Conservation (phyloP, 2,797 vertebrate genomes). For the Microctenopoma steveboyesi region DNA sequence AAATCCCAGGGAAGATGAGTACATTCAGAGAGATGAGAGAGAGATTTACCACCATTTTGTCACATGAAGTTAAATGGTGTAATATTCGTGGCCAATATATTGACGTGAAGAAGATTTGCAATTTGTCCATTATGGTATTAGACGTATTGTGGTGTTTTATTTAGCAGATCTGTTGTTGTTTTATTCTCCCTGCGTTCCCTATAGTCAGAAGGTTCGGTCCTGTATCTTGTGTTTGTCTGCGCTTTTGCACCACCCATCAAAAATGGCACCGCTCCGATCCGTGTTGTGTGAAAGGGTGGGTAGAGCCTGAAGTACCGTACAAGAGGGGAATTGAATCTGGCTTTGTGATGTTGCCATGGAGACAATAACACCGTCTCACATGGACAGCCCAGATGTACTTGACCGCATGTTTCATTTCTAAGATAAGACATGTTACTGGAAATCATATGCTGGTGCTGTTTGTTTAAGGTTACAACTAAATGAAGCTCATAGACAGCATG, state of each 20-base stretch:
- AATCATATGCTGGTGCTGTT: neutral
- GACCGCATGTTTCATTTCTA: constrained; percentile 31
- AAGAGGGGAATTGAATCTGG: constrained; percentile 7
- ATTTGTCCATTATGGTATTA: too few relatives aligned
- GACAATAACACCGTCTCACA: constrained; percentile 17
- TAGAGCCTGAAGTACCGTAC: constrained; percentile 1
- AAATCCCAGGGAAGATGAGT: too few relatives aligned
- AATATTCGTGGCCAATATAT: too few relatives aligned
- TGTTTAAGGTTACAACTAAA: neutral
- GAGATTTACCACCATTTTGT: too few relatives aligned
- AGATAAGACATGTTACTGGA: constrained; percentile 13
- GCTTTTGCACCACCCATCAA: neutral
- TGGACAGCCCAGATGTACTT: constrained; percentile 35
- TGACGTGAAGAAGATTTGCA: too few relatives aligned
- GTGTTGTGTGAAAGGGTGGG: neutral
- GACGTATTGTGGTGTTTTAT: too few relatives aligned
- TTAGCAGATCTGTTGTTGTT: too few relatives aligned
- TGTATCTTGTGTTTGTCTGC: neutral
- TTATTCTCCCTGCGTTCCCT: too few relatives aligned
- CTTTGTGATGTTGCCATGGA: constrained; percentile 43
- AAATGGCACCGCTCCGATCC: neutral
- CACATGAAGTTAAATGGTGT: too few relatives aligned
- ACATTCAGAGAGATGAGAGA: too few relatives aligned
- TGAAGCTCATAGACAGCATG: neutral
- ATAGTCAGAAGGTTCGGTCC: neutral